phyloP scores from a whole-genome alignment of 2,113 vertebrate species.

The Otocyon megalotis region DNA sequence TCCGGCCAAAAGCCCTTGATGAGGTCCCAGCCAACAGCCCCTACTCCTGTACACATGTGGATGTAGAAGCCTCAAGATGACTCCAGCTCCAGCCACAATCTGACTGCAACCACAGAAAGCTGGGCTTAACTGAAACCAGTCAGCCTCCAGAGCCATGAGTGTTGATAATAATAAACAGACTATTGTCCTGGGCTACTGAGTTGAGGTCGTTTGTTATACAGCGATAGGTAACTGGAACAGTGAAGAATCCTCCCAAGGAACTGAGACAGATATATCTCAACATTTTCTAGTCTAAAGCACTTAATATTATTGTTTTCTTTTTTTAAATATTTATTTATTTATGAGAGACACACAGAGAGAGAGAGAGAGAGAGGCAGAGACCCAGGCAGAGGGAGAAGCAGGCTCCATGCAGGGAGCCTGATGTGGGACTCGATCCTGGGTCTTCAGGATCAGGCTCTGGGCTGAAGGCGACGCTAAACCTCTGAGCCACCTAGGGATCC shows the following conservation, averaged over 20 bases:
- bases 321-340: too few species aligned
- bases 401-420: too few species aligned
- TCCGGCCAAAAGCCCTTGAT: neutral
- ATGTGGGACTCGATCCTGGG: too few species aligned
- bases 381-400: too few species aligned
- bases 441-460: too few species aligned
- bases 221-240: neutral
- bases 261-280: neutral
- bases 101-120: neutral
- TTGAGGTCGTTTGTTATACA: neutral
- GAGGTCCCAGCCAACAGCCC: neutral
- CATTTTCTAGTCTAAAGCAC: neutral
- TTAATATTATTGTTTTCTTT: neutral
- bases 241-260: neutral
- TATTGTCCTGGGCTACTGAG: neutral
- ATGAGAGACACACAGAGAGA: too few species aligned
- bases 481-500: too few species aligned
- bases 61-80: neutral
- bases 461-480: too few species aligned
- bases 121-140: neutral
- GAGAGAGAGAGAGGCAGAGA: too few species aligned
- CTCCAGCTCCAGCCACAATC: neutral
- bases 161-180: neutral
- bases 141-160: neutral
- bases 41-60: neutral